Evolutionary conservation across 2,113 vertebrate genomes (phyloP).

Genomic region (Etia nguti): DNA sequence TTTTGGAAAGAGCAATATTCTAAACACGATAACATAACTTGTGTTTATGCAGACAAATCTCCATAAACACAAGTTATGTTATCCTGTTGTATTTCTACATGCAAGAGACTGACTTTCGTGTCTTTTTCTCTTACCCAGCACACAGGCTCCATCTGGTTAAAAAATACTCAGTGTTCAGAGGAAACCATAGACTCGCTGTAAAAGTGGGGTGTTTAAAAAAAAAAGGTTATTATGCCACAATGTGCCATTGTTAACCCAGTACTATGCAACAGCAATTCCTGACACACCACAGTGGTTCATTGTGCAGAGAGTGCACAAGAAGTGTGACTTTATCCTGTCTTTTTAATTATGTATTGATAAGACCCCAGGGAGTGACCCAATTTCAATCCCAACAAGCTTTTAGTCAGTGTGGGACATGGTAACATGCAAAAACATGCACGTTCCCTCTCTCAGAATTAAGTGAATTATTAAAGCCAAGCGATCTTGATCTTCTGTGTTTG

Average conservation of each 20-base stretch:
- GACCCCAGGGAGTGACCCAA: constrained; percentile 51
- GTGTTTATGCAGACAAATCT: neutral
- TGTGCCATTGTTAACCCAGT: neutral
- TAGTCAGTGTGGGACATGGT: neutral
- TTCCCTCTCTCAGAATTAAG: neutral
- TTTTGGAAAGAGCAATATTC: neutral
- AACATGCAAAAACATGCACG: neutral
- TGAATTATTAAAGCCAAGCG: neutral
- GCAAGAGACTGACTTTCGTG: neutral
- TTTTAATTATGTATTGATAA: constrained; percentile 71
- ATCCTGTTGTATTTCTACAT: neutral
- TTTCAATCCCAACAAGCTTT: constrained; percentile 20
- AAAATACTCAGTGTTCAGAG: neutral
- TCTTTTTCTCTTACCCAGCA: neutral
- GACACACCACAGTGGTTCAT: neutral
- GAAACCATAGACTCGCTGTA: neutral
- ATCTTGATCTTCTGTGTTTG: neutral
- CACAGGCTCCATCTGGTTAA: neutral
- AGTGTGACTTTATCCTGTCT: constrained; percentile 28
- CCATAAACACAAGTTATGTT: neutral
- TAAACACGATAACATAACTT: neutral
- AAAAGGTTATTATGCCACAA: neutral
- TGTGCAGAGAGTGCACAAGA: neutral
- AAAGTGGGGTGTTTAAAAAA: neutral
- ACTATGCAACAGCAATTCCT: neutral